phyloP scores from a whole-genome alignment of 2,888 invertebrate species.

The Troglohyphantes excavatus region DNA sequence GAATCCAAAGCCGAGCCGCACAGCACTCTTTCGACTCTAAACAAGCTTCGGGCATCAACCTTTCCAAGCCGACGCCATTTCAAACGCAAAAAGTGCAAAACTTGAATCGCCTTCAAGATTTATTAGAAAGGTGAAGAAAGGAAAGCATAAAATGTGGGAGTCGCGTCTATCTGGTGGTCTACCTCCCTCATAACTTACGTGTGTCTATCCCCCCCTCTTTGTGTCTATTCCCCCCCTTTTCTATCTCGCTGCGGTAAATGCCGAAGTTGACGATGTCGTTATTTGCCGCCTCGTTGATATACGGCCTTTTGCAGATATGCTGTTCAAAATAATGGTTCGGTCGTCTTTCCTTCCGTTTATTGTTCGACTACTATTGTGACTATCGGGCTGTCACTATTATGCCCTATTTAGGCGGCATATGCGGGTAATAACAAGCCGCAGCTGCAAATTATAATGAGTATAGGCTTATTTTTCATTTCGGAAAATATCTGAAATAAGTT shows the following conservation, averaged over 20 bases:
- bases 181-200: constrained; percentile 7
- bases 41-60: constrained; percentile 19
- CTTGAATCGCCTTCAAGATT: constrained; percentile 15
- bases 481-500: too few relatives aligned
- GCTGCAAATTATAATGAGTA: neutral
- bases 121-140: constrained; percentile 19
- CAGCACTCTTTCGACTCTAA: neutral
- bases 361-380: neutral
- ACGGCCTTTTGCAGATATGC: neutral
- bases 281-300: constrained; percentile 13
- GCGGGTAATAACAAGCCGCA: neutral
- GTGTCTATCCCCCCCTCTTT: neutral
- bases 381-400: neutral
- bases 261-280: constrained; percentile 8
- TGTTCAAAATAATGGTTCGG: neutral
- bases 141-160: constrained; percentile 38
- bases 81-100: constrained; percentile 1
- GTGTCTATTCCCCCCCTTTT: neutral
- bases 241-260: neutral
- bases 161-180: constrained; percentile 1
- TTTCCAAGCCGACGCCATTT: neutral
- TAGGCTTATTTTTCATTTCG: neutral
- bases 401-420: neutral
- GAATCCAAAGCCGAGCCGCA: neutral
- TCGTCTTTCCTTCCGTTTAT: neutral